Evolutionary conservation across 2,888 invertebrate genomes (phyloP), one percentile per base, ranked within the genome.

Genomic region (Eulithis testata): DNA sequence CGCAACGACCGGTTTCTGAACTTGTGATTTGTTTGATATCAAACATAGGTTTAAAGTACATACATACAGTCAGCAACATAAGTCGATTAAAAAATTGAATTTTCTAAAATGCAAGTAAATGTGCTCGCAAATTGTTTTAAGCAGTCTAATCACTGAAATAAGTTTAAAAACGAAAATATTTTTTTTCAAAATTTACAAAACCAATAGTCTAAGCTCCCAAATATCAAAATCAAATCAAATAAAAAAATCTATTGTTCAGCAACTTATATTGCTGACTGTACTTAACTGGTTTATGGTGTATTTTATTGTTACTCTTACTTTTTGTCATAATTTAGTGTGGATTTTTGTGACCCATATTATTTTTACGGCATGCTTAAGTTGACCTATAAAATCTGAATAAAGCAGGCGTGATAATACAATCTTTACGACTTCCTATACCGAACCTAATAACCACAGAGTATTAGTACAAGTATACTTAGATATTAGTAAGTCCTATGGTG

Each of bases 281-380:
- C 31, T 4, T 31, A 31, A 54, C 21, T 54, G 44, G 44, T 8
- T 80, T 76, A 78, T 73, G 60, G 69, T 70, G 73, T 78, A 78
- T 78, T 79, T 78, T 79, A 77, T 74, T 73, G 70, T 72, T 65
- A 79, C 78, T 80, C 78, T 81, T 78, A 77, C 79, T 83, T 77
- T 78, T 72, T 68, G 76, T 57, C 67, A 71, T 21, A 21, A 21
- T 72, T 68, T 74, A 67, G 66, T 31, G 69, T 60, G 2, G 63
- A 64, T 79, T 76, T 77, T 74, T 75, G 56, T 73, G 74, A 70
- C 78, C 76, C 73, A 76, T 77, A 73, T 76, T 72, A 37, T 54
- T 55, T 62, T 66, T 74, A 75, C 71, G 66, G 56, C 12, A 27
- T 14, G 8, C 14, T 47, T 14, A 47, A 47, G 8, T 14, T 49